Conservation (phyloP, 2,113 vertebrate species). For the Ammodytes marinus region DNA sequence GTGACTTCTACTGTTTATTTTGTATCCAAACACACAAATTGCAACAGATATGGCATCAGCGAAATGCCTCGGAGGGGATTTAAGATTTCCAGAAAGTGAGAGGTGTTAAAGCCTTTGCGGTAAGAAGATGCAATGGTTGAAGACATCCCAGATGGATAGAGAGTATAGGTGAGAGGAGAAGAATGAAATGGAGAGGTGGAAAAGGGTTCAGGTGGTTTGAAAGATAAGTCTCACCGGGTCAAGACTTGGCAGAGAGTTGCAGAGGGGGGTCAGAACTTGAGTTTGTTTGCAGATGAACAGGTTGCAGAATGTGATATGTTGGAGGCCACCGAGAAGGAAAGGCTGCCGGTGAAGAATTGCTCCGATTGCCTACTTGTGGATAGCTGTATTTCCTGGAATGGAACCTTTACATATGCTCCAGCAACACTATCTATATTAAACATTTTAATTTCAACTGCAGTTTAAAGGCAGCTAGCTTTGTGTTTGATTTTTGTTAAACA, state of each 20-base stretch:
- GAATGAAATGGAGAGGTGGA: conserved; percentile 50
- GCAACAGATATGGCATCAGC: conserved; percentile 7
- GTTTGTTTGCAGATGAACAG: conserved; percentile 21
- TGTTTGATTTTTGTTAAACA: conserved; percentile 1
- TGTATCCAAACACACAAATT: conserved; percentile 17
- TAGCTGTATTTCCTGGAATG: conserved; percentile 9
- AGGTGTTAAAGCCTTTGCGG: conserved; percentile 41
- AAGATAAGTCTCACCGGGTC: conserved; percentile 60
- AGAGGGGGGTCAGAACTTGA: conserved; percentile 33
- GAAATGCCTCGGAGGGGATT: conserved; percentile 1
- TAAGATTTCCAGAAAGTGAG: conserved; percentile 5
- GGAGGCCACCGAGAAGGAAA: conserved; percentile 1
- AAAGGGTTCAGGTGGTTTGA: conserved; percentile 52
- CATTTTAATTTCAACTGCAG: background rate
- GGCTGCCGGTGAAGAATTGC: conserved; percentile 11
- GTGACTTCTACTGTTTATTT: conserved; percentile 9
- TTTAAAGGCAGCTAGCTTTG: background rate
- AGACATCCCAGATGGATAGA: conserved; percentile 43
- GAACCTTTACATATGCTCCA: conserved; percentile 2
- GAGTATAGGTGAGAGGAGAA: conserved; percentile 34
- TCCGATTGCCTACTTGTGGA: background rate
- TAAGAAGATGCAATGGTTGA: conserved; percentile 27
- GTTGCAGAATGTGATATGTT: conserved; percentile 22
- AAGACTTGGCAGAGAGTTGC: conserved; percentile 46
- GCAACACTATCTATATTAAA: background rate